These are phyloP conservation scores for Mesembrinibis cayennensis DNA, from an alignment of 2,113 vertebrate genomes.

Conservation along the genomic window DNA sequence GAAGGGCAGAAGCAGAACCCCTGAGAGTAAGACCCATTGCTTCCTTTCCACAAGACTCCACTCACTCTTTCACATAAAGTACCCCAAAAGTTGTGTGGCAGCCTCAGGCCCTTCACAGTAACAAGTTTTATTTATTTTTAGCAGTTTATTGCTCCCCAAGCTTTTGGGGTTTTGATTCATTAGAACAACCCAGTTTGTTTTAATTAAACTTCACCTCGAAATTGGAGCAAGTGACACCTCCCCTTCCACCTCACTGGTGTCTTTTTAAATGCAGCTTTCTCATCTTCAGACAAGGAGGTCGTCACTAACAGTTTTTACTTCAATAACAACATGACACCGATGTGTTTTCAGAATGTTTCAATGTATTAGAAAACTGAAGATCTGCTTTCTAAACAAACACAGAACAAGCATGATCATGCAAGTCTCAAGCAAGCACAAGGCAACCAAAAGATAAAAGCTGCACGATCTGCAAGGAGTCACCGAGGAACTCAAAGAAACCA, in stretches of 20 bases:
- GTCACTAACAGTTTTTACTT: background rate
- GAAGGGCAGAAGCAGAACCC: background rate
- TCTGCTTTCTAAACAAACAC: conserved; percentile 20
- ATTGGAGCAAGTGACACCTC: background rate
- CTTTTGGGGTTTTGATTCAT: background rate
- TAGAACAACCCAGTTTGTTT: background rate
- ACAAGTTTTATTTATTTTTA: background rate
- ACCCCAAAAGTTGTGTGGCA: background rate
- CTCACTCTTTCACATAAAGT: background rate
- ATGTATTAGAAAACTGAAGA: background rate
- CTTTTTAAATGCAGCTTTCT: background rate
- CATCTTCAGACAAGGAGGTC: background rate
- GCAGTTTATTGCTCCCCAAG: background rate
- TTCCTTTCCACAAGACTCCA: background rate
- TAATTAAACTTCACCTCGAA: background rate
- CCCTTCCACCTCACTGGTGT: background rate
- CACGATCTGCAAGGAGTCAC: background rate
- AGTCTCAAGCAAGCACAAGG: background rate
- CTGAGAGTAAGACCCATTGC: background rate
- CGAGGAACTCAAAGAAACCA: background rate
- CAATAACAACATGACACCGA: background rate
- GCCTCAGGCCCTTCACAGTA: background rate
- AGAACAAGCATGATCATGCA: background rate
- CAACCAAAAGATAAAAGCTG: background rate
- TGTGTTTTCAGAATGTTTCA: background rate